A percentile compares a stretch with the other conserved stretches of the same genome.
Evolutionary conservation across 2,888 invertebrate species (phyloP).

Genomic region (Hemicrepidius hirtus): DNA sequence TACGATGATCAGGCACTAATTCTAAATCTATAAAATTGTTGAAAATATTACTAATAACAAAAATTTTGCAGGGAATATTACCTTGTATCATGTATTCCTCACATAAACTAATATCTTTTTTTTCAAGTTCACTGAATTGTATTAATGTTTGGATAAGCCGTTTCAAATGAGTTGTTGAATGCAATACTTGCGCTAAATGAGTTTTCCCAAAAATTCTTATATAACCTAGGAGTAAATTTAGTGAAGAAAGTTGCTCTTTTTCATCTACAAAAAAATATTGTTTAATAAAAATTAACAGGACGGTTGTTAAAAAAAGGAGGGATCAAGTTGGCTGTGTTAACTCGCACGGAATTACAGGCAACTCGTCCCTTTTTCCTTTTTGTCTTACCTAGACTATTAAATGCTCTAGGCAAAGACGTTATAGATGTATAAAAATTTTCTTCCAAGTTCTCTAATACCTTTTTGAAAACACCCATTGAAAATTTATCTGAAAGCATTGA

Average conservation of each 20-base stretch:
- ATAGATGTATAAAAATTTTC: conserved; percentile 78
- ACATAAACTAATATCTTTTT: conserved; percentile 72
- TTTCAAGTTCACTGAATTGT: conserved; percentile 74
- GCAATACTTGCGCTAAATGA: conserved; percentile 76
- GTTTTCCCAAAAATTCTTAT: conserved; percentile 76
- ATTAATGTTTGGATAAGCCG: conserved; percentile 76
- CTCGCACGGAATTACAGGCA: too few relatives aligned
- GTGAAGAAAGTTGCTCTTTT: conserved; percentile 76
- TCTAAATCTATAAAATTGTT: conserved; percentile 65
- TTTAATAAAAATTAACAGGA: too few relatives aligned
- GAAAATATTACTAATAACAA: too few relatives aligned
- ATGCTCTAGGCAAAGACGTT: conserved; percentile 78
- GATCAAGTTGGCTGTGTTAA: too few relatives aligned
- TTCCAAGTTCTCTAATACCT: conserved; percentile 75
- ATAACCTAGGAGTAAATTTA: conserved; percentile 82
- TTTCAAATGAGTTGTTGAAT: conserved; percentile 74
- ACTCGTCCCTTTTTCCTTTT: too few relatives aligned
- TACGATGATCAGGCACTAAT: conserved; percentile 65
- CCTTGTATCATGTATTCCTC: conserved; percentile 73
- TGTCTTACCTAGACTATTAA: conserved; percentile 78
- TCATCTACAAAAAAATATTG: conserved; percentile 77
- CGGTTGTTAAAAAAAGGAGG: too few relatives aligned
- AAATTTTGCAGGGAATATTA: conserved; percentile 42
- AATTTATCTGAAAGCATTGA: conserved; percentile 71
- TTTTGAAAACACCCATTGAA: conserved; percentile 66